These are phyloP conservation scores for Lepus americanus DNA, from an alignment of 2,113 vertebrate genomes.

Conservation along the genomic window DNA sequence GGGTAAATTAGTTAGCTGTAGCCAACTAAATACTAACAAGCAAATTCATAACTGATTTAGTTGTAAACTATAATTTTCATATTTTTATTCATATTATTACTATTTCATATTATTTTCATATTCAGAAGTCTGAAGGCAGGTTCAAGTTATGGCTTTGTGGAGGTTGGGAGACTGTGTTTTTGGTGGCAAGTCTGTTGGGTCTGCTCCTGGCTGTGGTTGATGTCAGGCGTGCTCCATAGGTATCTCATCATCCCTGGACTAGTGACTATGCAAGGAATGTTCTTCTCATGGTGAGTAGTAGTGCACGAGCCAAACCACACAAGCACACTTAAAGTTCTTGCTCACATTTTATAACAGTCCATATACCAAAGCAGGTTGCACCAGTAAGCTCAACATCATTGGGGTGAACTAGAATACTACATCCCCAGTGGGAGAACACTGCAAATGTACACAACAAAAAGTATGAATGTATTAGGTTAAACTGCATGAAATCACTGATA, in stretches of 20 bases:
- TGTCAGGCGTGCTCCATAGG: not conserved
- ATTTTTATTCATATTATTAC: not conserved
- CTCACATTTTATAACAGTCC: not conserved
- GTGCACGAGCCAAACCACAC: not conserved
- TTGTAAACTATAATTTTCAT: not conserved
- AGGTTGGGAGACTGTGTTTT: not conserved
- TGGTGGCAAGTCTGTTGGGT: not conserved
- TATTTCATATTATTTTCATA: not conserved
- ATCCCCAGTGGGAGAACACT: too few relatives aligned
- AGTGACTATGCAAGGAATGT: not conserved
- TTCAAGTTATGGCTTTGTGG: not conserved
- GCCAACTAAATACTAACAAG: not conserved
- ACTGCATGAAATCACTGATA: not conserved
- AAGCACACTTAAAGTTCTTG: not conserved
- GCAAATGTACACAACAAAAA: not conserved
- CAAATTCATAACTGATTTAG: not conserved
- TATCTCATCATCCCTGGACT: not conserved
- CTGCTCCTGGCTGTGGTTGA: not conserved
- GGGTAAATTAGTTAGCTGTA: not conserved
- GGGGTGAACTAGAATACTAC: not conserved
- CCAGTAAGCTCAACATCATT: not conserved
- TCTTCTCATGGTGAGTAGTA: not conserved
- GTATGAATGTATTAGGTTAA: not conserved
- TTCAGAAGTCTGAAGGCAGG: not conserved
- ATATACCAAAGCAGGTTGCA: not conserved